A percentile compares a stretch with the other conserved stretches of the same genome.
Conservation (phyloP, 2,888 invertebrate genomes). For the Cataglyphis rosenhaueri region DNA sequence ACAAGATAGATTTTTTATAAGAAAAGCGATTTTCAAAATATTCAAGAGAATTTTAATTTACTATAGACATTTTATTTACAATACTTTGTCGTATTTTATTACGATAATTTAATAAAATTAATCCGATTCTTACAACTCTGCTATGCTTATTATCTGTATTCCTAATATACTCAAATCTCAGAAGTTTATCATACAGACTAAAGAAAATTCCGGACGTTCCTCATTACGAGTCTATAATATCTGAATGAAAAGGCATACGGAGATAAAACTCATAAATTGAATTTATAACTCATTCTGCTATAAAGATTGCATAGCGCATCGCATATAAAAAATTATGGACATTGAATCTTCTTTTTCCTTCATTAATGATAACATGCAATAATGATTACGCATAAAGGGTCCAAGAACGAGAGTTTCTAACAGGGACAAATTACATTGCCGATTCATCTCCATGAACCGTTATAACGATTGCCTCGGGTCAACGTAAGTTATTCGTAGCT, state of each 20-base stretch:
- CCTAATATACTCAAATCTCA: neutral
- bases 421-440: constrained; percentile 25
- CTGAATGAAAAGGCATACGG: constrained; percentile 1
- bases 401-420: constrained; percentile 25
- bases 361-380: constrained; percentile 1
- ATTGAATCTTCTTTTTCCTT: neutral
- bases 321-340: constrained; percentile 9
- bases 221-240: constrained; percentile 20
- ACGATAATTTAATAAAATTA: constrained; percentile 26
- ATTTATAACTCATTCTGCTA: constrained; percentile 36
- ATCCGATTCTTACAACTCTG: constrained; percentile 3
- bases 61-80: neutral
- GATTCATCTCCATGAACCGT: constrained; percentile 2
- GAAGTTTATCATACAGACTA: constrained; percentile 22
- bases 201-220: constrained; percentile 44
- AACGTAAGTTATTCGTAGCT: constrained; percentile 20
- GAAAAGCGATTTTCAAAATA: neutral
- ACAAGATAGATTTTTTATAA: neutral
- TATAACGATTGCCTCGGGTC: constrained; percentile 38
- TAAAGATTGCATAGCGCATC: neutral
- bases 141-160: constrained; percentile 17
- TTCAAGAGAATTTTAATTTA: neutral
- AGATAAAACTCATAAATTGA: constrained; percentile 53
- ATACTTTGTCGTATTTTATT: neutral
- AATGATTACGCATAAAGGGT: constrained; percentile 29